These are phyloP conservation scores for Amazona finschi DNA, from an alignment of 2,797 vertebrate genomes.

Conservation along the genomic window DNA sequence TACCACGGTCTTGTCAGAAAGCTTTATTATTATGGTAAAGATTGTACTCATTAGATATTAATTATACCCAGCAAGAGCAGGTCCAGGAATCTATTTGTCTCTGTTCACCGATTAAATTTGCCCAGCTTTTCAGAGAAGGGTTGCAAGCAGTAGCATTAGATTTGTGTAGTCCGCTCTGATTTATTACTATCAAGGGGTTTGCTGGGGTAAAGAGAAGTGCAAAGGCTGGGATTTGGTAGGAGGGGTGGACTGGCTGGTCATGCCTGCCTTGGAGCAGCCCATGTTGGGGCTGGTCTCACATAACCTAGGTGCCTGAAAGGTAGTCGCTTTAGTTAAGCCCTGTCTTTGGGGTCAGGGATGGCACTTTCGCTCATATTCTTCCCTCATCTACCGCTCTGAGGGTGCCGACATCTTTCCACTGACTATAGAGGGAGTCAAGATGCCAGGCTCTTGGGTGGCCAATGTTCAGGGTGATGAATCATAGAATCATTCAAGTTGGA, in stretches of 20 bases:
- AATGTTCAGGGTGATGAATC: accelerated
- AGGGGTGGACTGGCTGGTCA: not conserved
- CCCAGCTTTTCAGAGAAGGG: not conserved
- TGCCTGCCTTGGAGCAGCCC: not conserved
- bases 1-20: slow-evolving; percentile 39
- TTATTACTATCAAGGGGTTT: not conserved
- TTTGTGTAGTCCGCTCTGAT: not conserved
- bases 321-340: not conserved
- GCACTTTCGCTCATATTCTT: not conserved
- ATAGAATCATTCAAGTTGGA: not conserved
- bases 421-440: not conserved
- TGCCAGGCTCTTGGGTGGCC: not conserved
- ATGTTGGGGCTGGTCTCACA: not conserved
- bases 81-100: slow-evolving; percentile 54
- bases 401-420: not conserved
- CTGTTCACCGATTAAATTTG: not conserved
- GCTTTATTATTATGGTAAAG: slow-evolving; percentile 63
- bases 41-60: slow-evolving; percentile 63
- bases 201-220: not conserved
- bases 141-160: not conserved
- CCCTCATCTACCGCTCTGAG: not conserved
- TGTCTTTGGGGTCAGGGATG: not conserved
- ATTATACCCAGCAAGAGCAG: slow-evolving; percentile 52
- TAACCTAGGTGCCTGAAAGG: too few relatives aligned
- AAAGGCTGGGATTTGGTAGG: not conserved